Base-by-base conservation (phyloP, 1,140 invertebrate species). In the Campodea augens region DNA sequence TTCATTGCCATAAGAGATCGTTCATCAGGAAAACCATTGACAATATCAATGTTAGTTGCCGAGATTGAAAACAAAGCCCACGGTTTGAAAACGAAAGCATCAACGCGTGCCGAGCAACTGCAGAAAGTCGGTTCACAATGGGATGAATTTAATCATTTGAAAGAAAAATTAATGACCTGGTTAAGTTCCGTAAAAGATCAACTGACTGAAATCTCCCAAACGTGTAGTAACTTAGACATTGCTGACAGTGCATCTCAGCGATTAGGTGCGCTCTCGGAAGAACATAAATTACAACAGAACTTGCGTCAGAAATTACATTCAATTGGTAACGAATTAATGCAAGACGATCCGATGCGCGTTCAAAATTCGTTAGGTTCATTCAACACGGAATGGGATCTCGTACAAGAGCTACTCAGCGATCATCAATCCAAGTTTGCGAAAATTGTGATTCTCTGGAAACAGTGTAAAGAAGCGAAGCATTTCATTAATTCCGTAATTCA, bases 301-400 rank as follows among this genome's bases (percentile, higher is more conserved):
- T 51, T 69, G 0, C 77, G 76, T 55, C 65, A 75, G 38, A 62
- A 67, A 40, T 61, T 82, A 1, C 69, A 74, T 25, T 70, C 74
- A 52, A 74, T 86, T 64, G 83, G 81, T 1, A 65, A 77, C 18
- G 66, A 75, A 41, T 59, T 89, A 27, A 78, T 87, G 69, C 75
- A 78, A 52, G 76, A 82, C 61, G 84, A 88, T 61, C 75, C 82
- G 49, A 71, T 73, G 22, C 72, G 73, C 2, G 77, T 88, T 45
- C 84, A 89, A 60, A 78, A 79, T 46, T 73, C 75, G 27, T 55
- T 89, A 1, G 70, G 79, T 1, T 70, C 75, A 0, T 70, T 82
- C 27, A 81, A 88, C 51, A 71, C 73, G 23, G 77, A 77, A 46
- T 89, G 79, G 72, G 82, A 86, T 54, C 77, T 78, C 54, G 62